Evolutionary conservation across 1,140 invertebrate genomes (phyloP).

Genomic region (Plodia interpunctella): DNA sequence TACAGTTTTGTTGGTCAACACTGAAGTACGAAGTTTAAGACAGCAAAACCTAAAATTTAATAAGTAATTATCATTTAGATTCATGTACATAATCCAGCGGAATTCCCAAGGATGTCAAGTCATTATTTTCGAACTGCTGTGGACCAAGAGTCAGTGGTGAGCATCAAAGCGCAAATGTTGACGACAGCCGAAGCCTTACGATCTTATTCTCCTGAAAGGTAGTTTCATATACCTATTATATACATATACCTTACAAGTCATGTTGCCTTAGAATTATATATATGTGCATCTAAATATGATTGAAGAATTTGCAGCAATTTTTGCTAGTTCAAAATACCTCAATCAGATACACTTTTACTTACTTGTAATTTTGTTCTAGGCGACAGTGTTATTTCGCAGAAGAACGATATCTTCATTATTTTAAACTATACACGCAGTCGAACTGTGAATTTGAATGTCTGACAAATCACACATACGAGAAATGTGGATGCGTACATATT

Average conservation of each 20-base stretch:
- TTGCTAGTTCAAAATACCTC: too few species aligned
- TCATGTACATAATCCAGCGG: conserved; percentile 79
- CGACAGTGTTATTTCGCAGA: conserved; percentile 81
- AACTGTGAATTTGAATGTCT: conserved; percentile 88
- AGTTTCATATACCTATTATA: neutral
- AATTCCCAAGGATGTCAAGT: conserved; percentile 78
- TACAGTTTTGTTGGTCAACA: too few species aligned
- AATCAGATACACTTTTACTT: neutral
- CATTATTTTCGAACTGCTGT: conserved; percentile 79
- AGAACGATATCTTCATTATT: conserved; percentile 80
- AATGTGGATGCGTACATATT: conserved; percentile 82
- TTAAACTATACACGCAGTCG: conserved; percentile 84
- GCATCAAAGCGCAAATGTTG: conserved; percentile 81
- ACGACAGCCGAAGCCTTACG: conserved; percentile 78
- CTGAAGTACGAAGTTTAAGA: too few species aligned
- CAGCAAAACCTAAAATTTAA: too few species aligned
- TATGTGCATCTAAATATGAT: too few species aligned
- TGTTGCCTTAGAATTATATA: too few species aligned
- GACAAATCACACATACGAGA: conserved; percentile 82
- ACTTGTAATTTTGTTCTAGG: conserved; percentile 29
- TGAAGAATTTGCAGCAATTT: too few species aligned
- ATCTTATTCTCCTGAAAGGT: conserved; percentile 75
- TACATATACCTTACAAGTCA: too few species aligned
- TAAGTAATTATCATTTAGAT: conserved; percentile 58
- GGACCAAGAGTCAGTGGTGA: conserved; percentile 78